Evolutionary conservation across 1,140 invertebrate species (phyloP).

Genomic region (Drosophila pachea): DNA sequence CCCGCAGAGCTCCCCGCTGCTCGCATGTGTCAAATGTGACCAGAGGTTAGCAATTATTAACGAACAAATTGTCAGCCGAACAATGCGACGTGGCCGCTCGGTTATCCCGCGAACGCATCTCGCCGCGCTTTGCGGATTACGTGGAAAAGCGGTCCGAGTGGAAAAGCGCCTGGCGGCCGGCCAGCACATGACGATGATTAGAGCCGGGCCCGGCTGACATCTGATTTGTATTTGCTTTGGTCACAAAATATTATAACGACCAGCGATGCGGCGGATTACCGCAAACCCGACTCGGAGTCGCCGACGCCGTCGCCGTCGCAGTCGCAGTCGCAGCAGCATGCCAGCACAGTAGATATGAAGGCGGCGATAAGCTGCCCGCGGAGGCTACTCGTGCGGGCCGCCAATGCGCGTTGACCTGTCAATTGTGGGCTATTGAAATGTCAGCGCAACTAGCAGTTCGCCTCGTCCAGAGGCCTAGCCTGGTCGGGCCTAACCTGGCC

Average conservation of each 20-base stretch:
- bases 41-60: constrained; percentile 78
- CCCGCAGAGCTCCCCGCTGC: background rate
- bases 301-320: background rate
- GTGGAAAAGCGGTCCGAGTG: constrained; percentile 37
- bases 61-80: constrained; percentile 78
- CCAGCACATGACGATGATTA: constrained; percentile 49
- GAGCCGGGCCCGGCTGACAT: constrained; percentile 66
- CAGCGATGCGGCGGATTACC: constrained; percentile 57
- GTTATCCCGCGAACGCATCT: constrained; percentile 53
- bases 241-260: constrained; percentile 78
- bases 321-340: constrained; percentile 15
- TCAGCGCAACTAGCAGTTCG: constrained; percentile 50
- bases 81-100: constrained; percentile 65
- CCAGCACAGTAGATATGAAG: constrained; percentile 53
- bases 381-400: constrained; percentile 31
- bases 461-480: no score
- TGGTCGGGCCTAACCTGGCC: background rate
- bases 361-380: constrained; percentile 40
- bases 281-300: background rate
- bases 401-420: constrained; percentile 78
- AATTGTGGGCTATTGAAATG: constrained; percentile 79
- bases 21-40: constrained; percentile 63
- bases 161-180: constrained; percentile 47
- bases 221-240: constrained; percentile 75
- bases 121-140: constrained; percentile 46